A percentile compares a stretch with the other conserved stretches of the same genome.
These are phyloP conservation scores for Hyaena hyaena DNA, from an alignment of 2,113 vertebrate species.

Conservation along the genomic window DNA sequence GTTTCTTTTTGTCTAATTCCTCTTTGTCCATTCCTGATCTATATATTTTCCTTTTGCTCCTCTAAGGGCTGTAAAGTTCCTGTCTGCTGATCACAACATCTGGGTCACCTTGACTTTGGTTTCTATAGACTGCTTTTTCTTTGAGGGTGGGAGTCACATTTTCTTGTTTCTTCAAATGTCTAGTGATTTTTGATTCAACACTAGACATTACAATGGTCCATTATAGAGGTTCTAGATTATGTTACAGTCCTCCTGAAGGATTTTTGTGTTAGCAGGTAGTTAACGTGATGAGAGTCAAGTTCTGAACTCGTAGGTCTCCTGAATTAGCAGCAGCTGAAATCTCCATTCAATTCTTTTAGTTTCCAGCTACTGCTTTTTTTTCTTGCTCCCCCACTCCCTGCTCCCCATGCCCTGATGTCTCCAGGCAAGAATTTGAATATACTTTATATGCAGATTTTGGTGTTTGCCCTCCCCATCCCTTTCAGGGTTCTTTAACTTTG, in stretches of 20 bases:
- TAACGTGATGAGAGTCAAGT: background rate
- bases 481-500: background rate
- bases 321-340: background rate
- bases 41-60: background rate
- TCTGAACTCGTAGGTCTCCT: background rate
- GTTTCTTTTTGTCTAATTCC: background rate
- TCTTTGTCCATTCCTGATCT: background rate
- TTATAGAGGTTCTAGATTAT: background rate
- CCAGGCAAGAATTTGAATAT: background rate
- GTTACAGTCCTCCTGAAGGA: background rate
- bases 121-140: background rate
- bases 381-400: background rate
- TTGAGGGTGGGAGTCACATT: background rate
- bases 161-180: background rate
- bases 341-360: background rate
- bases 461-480: background rate
- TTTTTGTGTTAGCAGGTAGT: background rate
- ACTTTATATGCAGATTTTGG: background rate
- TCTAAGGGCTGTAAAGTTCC: background rate
- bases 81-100: background rate
- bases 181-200: background rate
- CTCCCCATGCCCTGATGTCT: background rate
- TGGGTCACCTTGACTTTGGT: background rate
- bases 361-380: background rate
- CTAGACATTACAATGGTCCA: background rate